These are phyloP conservation scores for Eurypyga helias DNA, from an alignment of 2,113 vertebrate genomes.

Conservation along the genomic window DNA sequence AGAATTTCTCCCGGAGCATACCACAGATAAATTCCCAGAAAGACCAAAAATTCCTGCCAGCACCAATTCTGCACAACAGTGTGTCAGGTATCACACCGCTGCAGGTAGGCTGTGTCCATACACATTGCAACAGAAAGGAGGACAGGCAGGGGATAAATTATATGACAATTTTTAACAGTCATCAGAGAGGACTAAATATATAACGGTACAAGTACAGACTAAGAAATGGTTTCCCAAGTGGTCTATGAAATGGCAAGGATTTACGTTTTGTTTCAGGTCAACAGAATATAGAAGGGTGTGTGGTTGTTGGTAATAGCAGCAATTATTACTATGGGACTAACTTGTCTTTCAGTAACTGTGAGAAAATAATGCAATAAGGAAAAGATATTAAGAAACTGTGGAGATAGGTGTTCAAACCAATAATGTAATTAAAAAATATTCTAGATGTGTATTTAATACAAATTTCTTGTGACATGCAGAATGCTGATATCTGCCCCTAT, in stretches of 20 bases:
- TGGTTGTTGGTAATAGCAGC: neutral
- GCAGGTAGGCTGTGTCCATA: neutral
- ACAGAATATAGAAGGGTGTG: neutral
- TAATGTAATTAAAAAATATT: neutral
- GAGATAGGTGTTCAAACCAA: neutral
- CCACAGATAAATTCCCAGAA: neutral
- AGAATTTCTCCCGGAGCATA: neutral
- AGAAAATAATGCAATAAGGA: neutral
- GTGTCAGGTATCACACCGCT: neutral
- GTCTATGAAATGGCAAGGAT: neutral
- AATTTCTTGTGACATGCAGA: neutral
- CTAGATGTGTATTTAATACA: neutral
- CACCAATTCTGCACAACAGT: neutral
- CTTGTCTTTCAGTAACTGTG: neutral
- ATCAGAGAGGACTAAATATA: neutral
- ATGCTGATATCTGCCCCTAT: neutral
- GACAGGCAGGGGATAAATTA: neutral
- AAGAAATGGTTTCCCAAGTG: neutral
- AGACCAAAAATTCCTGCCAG: neutral
- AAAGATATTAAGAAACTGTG: neutral
- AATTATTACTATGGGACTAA: neutral
- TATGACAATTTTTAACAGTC: neutral
- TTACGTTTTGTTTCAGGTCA: neutral
- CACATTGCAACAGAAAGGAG: neutral
- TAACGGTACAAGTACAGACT: neutral